phyloP scores from a whole-genome alignment of 1,140 invertebrate genomes.

The Mizuhopecten yessoensis region DNA sequence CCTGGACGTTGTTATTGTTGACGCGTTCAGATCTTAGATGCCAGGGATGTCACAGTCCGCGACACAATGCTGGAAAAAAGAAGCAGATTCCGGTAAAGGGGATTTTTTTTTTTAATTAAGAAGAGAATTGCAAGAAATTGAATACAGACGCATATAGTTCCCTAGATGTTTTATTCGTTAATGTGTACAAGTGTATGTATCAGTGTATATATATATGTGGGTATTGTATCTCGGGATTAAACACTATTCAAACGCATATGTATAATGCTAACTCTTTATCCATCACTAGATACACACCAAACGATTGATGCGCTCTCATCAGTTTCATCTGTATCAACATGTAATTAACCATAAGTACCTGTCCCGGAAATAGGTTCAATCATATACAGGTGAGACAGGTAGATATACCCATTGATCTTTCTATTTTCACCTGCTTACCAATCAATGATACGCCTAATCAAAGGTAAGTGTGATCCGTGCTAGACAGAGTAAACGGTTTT shows the following conservation, averaged over 20 bases:
- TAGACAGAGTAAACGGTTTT: neutral
- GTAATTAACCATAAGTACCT: neutral
- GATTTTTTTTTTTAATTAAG: neutral
- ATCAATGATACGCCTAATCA: conserved; percentile 21
- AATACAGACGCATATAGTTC: neutral
- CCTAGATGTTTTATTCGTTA: neutral
- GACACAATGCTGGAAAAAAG: neutral
- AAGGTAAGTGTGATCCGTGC: neutral
- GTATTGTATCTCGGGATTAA: neutral
- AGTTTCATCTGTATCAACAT: neutral
- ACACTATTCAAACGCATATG: neutral
- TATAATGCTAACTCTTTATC: neutral
- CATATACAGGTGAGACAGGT: neutral
- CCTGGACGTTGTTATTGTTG: neutral
- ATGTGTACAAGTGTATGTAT: neutral
- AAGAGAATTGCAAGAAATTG: neutral
- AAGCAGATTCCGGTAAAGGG: neutral
- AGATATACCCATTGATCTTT: neutral
- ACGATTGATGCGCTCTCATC: neutral
- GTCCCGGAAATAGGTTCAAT: neutral
- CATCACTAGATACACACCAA: neutral
- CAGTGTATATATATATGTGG: neutral
- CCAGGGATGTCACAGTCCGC: neutral
- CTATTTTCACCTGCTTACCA: neutral
- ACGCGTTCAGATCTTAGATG: neutral